These are phyloP conservation scores for Hypanus sabinus DNA, from an alignment of 2,113 vertebrate genomes.

Conservation along the genomic window DNA sequence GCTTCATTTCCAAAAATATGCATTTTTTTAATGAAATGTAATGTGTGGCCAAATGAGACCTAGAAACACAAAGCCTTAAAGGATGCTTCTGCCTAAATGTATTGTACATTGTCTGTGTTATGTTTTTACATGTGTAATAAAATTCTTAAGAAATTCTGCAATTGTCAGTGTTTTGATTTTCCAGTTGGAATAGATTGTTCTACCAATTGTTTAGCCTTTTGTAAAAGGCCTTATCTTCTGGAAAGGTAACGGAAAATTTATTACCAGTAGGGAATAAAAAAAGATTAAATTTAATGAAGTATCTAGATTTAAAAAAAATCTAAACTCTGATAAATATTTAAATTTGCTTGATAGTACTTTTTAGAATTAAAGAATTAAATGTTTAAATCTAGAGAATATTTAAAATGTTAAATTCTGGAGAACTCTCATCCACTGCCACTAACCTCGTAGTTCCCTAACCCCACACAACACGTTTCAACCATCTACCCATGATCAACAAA, in stretches of 20 bases:
- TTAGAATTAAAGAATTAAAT: neutral
- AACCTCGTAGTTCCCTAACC: no score
- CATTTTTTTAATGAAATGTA: constrained; percentile 27
- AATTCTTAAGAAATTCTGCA: constrained; percentile 8
- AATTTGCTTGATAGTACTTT: neutral
- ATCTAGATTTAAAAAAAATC: neutral
- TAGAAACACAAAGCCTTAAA: constrained; percentile 37
- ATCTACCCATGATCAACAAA: no score
- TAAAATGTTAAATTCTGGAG: no score
- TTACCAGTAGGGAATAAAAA: neutral
- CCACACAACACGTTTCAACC: no score
- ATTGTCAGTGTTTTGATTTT: constrained; percentile 5
- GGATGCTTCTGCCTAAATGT: constrained; percentile 28
- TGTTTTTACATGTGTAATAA: constrained; percentile 36
- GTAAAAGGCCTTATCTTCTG: neutral
- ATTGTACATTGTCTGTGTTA: constrained; percentile 29
- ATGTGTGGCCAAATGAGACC: constrained; percentile 32
- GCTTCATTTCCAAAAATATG: constrained; percentile 9
- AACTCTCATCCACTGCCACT: no score
- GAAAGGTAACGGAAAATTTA: neutral
- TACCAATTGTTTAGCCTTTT: neutral
- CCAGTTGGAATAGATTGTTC: neutral
- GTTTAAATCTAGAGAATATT: no score
- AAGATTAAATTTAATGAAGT: neutral
- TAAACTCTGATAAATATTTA: neutral